These are phyloP conservation scores for Neodontobutis hainanensis DNA, from an alignment of 2,113 vertebrate species.

Conservation along the genomic window DNA sequence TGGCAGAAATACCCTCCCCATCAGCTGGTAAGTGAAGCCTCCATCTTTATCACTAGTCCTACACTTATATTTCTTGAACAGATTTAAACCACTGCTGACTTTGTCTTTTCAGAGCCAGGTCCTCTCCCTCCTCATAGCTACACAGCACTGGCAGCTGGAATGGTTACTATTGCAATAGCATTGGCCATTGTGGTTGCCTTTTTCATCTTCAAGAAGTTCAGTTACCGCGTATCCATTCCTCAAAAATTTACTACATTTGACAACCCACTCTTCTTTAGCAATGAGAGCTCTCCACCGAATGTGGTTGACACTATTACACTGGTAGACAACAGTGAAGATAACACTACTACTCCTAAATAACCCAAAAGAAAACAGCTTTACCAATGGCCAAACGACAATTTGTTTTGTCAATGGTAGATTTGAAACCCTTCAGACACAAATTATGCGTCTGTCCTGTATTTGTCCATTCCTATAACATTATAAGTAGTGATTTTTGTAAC, in stretches of 20 bases:
- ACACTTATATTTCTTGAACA: neutral
- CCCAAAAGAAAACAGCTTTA: neutral
- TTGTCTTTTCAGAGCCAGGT: neutral
- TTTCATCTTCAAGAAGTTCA: conserved; percentile 32
- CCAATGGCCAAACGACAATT: no score
- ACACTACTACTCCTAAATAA: conserved; percentile 10
- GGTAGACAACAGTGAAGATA: conserved; percentile 20
- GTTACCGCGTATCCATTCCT: neutral
- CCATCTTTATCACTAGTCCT: neutral
- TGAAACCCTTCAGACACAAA: no score
- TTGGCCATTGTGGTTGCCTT: neutral
- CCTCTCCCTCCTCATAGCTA: conserved; percentile 24
- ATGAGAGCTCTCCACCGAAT: neutral
- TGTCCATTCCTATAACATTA: no score
- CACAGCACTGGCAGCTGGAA: conserved; percentile 25
- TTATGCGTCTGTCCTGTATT: no score
- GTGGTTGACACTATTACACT: conserved; percentile 7
- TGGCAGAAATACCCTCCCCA: accelerated
- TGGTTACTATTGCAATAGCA: neutral
- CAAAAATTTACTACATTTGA: conserved; percentile 18
- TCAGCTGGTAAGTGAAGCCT: conserved; percentile 23
- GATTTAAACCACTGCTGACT: no score
- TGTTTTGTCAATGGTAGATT: no score
- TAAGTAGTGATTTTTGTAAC: no score
- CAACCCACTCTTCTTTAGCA: conserved; percentile 50